Conservation (phyloP, 2,797 vertebrate species). For the Rachycentron canadum region DNA sequence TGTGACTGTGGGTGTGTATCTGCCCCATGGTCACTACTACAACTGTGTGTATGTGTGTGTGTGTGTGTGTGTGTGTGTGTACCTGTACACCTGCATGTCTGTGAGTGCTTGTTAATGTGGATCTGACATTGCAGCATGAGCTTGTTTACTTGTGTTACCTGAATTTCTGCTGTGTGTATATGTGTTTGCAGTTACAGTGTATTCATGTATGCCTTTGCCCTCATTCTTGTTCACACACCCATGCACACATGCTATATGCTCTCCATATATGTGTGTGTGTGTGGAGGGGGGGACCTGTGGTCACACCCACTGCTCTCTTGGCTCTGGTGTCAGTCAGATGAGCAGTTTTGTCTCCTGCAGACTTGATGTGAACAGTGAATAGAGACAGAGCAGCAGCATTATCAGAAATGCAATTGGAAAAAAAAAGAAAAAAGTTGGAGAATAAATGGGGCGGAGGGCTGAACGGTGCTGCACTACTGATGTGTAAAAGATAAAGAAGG, state of each 20-base stretch:
- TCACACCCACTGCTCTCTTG: slow-evolving; percentile 3
- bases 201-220: neutral
- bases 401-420: slow-evolving; percentile 62
- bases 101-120: neutral
- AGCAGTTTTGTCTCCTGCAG: slow-evolving; percentile 36
- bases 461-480: slow-evolving; percentile 88
- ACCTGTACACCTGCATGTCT: slow-evolving; percentile 10
- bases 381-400: slow-evolving; percentile 77
- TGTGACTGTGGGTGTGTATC: slow-evolving; percentile 62
- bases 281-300: slow-evolving; percentile 46
- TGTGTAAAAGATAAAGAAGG: slow-evolving; percentile 97
- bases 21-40: slow-evolving; percentile 30
- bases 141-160: slow-evolving; percentile 20
- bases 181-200: neutral
- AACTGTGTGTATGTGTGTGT: slow-evolving; percentile 47
- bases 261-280: neutral
- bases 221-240: neutral
- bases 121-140: neutral
- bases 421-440: slow-evolving; percentile 48
- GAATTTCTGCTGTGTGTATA: neutral
- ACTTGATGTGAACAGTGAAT: slow-evolving; percentile 74
- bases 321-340: slow-evolving; percentile 44
- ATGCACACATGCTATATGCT: neutral
- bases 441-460: slow-evolving; percentile 86
- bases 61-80: slow-evolving; percentile 40